Base-by-base conservation (phyloP, 2,797 vertebrate species). In the Remorina albescens region DNA sequence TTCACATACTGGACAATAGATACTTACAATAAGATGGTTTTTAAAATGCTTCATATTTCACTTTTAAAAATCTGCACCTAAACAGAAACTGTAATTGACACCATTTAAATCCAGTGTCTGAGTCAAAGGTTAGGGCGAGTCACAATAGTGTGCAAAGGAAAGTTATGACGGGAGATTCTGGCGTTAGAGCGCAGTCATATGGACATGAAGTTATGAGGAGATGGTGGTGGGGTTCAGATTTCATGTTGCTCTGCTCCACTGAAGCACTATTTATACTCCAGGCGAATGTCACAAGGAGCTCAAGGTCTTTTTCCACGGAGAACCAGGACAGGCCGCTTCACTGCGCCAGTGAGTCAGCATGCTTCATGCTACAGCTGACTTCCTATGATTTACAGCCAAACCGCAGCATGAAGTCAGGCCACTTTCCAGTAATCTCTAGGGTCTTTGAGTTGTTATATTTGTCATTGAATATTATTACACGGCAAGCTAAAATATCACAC, bases 211-310 rank as follows among this genome's bases (percentile, higher is more conserved):
- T 80, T 77, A 81, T 63, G 64, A 76, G 21, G 60, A 46, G 55
- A 41, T 36, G 68, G 8, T 55, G 25, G 10, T 56, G 21, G 37
- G 81, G 67, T 36, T 92, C 89, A 62, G 55, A 51, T 91, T 90
- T 84, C 90, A 6, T 32, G 64, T 57, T 42, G 67, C 30, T 39
- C 73, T 32, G 74, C 71, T 74, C 64, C 60, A 60, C 68, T 26
- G 54, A 54, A 54, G 32, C 55, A 61, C 89, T 92, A 92, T 91
- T 90, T 90, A 83, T 89, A 91, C 67, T 70, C 59, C 28, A 9
- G 61, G n/a, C 50, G 7, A 60, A 30, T 60, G 80, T 84, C 81
- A 77, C 68, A 34, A 25, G 80, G 80, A 64, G 71, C 65, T 76
- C 69, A 51, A 53, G 36, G 65, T 59, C 51, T 73, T 36, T 47